Evolutionary conservation across 2,113 vertebrate genomes (phyloP).

Genomic region (Chascanopsetta lugubris): DNA sequence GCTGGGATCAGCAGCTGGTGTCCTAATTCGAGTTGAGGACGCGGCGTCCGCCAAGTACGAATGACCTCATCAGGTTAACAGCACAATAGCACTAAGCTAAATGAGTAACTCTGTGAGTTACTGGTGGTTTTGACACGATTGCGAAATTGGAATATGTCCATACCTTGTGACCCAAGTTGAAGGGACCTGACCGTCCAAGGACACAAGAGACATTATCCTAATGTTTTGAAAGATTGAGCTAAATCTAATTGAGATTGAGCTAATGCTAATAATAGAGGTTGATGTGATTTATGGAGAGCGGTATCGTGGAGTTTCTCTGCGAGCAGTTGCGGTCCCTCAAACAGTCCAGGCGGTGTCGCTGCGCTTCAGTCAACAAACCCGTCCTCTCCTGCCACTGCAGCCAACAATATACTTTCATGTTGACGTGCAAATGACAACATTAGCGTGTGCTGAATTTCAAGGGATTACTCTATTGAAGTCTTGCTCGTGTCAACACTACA

Average conservation of each 20-base stretch:
- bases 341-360: conserved; percentile 57
- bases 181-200: conserved; percentile 20
- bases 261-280: too few relatives aligned
- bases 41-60: conserved; percentile 26
- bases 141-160: too few relatives aligned
- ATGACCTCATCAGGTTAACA: background rate
- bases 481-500: conserved; percentile 38
- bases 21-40: conserved; percentile 52
- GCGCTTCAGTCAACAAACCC: conserved; percentile 24
- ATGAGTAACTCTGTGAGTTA: background rate
- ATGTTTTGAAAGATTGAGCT: too few relatives aligned
- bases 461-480: conserved; percentile 43
- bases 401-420: conserved; percentile 44
- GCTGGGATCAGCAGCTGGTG: conserved; percentile 54
- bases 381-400: background rate
- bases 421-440: conserved; percentile 50
- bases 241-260: too few relatives aligned
- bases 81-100: background rate
- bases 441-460: conserved; percentile 51
- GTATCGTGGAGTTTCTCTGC: too few relatives aligned
- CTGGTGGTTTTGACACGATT: background rate
- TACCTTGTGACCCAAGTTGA: background rate
- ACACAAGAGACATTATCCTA: too few relatives aligned
- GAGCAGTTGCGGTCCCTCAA: conserved; percentile 20
- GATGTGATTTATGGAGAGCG: too few relatives aligned